Percentiles rank a stretch among this genome's conserved stretches.
Evolutionary conservation across 1,140 invertebrate genomes (phyloP).

Genomic region (Ceratosolen fusciceps): DNA sequence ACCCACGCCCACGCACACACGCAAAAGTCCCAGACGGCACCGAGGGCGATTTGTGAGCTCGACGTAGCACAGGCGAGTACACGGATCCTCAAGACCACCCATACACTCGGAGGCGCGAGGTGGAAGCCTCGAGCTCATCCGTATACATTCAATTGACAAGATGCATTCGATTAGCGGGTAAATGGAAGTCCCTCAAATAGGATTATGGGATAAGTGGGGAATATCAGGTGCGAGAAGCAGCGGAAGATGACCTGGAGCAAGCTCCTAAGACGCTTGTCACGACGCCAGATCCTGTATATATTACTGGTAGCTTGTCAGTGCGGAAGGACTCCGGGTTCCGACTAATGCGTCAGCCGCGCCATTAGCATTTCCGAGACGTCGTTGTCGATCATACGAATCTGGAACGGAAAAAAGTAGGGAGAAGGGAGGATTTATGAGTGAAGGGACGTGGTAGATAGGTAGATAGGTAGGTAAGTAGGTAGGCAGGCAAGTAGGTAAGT

Average conservation of each 20-base stretch:
- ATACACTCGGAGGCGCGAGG: neutral
- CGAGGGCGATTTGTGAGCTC: conserved; percentile 21
- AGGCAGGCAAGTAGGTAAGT: too few species aligned
- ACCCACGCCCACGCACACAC: neutral
- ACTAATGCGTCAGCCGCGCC: neutral
- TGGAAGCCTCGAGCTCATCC: neutral
- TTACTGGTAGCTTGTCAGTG: neutral
- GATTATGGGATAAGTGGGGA: conserved; percentile 27
- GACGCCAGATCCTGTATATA: neutral
- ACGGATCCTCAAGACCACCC: neutral
- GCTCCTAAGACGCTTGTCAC: conserved; percentile 25
- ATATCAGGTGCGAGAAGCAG: conserved; percentile 18
- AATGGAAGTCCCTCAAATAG: conserved; percentile 36
- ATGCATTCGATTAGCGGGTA: conserved; percentile 44
- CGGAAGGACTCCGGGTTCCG: neutral
- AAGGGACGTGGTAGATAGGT: too few species aligned
- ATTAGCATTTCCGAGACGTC: neutral
- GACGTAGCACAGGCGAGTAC: too few species aligned
- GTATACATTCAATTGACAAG: conserved; percentile 42
- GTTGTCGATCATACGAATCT: too few species aligned
- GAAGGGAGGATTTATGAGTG: neutral
- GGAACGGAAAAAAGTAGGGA: too few species aligned
- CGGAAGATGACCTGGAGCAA: neutral
- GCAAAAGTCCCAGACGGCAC: conserved; percentile 19
- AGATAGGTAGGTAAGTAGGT: too few species aligned